phyloP scores from a whole-genome alignment of 2,888 invertebrate species.

The Labia minor region DNA sequence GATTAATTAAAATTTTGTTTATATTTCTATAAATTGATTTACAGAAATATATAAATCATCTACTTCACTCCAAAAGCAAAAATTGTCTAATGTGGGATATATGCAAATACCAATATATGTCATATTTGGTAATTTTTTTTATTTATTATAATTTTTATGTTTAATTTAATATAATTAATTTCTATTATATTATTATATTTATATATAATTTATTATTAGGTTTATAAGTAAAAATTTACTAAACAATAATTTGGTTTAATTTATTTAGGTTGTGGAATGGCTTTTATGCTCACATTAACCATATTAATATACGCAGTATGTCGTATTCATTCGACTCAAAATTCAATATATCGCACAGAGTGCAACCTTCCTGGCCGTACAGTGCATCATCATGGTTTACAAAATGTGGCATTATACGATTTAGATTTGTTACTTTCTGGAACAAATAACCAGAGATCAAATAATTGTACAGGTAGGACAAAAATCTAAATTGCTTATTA shows the following conservation, averaged over 20 bases:
- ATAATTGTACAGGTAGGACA: too few relatives aligned
- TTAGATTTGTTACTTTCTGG: conserved; percentile 32
- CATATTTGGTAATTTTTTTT: conserved; percentile 33
- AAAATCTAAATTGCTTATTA: too few relatives aligned
- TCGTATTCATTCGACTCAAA: conserved; percentile 37
- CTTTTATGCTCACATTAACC: conserved; percentile 38
- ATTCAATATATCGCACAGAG: conserved; percentile 29
- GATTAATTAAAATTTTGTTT: neutral
- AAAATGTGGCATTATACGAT: conserved; percentile 30
- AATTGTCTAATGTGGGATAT: conserved; percentile 35
- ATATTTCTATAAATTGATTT: neutral
- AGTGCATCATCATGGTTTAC: conserved; percentile 24
- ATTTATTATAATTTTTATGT: conserved; percentile 9
- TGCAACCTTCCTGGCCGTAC: neutral
- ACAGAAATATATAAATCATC: conserved; percentile 13
- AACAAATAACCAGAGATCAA: conserved; percentile 21
- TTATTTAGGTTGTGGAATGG: conserved; percentile 37
- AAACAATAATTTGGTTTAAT: too few relatives aligned
- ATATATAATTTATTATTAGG: too few relatives aligned
- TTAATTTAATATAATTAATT: too few relatives aligned
- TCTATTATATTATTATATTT: too few relatives aligned
- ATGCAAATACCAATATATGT: conserved; percentile 38
- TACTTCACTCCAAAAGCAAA: conserved; percentile 28
- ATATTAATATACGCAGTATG: conserved; percentile 38
- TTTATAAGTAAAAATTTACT: too few relatives aligned